Base-by-base conservation (phyloP, 2,888 invertebrate genomes). In the Ichneumoninae sp. region DNA sequence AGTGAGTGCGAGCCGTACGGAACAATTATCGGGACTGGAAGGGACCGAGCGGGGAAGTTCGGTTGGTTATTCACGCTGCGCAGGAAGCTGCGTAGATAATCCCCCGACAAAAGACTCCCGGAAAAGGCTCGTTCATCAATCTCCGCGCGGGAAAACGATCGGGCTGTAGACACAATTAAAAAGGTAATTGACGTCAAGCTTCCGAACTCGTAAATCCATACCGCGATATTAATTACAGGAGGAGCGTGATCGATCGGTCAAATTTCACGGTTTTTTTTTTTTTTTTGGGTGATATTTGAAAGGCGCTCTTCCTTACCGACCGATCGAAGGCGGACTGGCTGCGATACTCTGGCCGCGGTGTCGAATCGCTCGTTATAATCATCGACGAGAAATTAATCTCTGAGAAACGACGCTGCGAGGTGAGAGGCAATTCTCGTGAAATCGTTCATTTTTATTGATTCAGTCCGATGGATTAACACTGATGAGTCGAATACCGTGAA, bases 171-270 rank as follows among this genome's bases (percentile, higher is more conserved):
- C 19, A 50, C 65, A 7, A 65, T 75, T 75, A 65, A 65, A 75
- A 65, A 52, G 16, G 60, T 52, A 63, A 65, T 75, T 65, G 5
- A 75, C 75, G 63, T 75, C 65, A 19, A 75, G 26, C 50, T 33
- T 22, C 2, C 3, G 22, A 33, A 19, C 52, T n/a, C 33, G 47
- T 40, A 47, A 50, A n/a, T 63, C 33, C 7, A 44, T 3, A 5
- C 36, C 7, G 10, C 50, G 52, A 22, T 65, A 75, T 65, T 75
- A 75, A 75, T 50, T 47, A 63, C 50, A 75, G 65, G 75, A 65
- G 50, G n/a, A 19, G 33, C 22, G 22, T 19, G 50, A 52, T 75
- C 50, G 33, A 65, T 75, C 19, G 22, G 10, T 52, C 1, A 16
- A 47, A 6, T 57, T 6, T 22, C 30, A 30, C 3, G 30, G 26